Conservation (phyloP, 1,140 invertebrate species). For the Cardiocondyla obscurior region DNA sequence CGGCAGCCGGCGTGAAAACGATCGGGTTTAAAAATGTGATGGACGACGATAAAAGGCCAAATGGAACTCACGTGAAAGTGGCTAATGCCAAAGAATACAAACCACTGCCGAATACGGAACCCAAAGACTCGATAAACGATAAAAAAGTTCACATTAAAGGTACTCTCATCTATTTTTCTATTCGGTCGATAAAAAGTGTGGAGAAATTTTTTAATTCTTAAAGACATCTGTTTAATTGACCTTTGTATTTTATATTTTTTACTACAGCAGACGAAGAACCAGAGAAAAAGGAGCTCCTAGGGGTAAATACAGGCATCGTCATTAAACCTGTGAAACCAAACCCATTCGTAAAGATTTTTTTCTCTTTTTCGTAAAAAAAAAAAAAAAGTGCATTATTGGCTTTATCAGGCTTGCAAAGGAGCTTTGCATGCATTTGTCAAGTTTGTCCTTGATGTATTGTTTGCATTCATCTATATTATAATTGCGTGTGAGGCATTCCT, state of each 20-base stretch:
- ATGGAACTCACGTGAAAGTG: conserved; percentile 77
- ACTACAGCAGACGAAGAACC: conserved; percentile 81
- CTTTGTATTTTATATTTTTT: conserved; percentile 42
- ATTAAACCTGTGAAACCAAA: conserved; percentile 83
- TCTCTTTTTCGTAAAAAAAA: conserved; percentile 72
- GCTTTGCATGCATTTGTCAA: conserved; percentile 61
- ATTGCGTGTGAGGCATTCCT: background rate
- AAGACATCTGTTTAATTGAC: conserved; percentile 3
- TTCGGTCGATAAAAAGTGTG: background rate
- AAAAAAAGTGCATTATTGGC: conserved; percentile 59
- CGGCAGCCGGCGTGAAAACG: conserved; percentile 71
- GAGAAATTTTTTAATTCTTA: too few species aligned
- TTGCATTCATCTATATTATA: background rate
- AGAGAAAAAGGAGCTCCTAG: conserved; percentile 83
- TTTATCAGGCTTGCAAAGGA: conserved; percentile 70
- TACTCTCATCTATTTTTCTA: conserved; percentile 50
- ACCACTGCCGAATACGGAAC: conserved; percentile 74
- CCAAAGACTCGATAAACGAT: conserved; percentile 77
- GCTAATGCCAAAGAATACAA: conserved; percentile 77
- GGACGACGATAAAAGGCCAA: conserved; percentile 80
- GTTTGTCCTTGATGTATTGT: background rate
- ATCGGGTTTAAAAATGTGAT: conserved; percentile 77
- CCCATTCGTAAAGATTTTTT: conserved; percentile 84
- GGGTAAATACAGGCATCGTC: conserved; percentile 83
- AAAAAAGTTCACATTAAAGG: conserved; percentile 80